Base-by-base conservation (phyloP, 1,140 invertebrate species). In the Anthonomus grandis region DNA sequence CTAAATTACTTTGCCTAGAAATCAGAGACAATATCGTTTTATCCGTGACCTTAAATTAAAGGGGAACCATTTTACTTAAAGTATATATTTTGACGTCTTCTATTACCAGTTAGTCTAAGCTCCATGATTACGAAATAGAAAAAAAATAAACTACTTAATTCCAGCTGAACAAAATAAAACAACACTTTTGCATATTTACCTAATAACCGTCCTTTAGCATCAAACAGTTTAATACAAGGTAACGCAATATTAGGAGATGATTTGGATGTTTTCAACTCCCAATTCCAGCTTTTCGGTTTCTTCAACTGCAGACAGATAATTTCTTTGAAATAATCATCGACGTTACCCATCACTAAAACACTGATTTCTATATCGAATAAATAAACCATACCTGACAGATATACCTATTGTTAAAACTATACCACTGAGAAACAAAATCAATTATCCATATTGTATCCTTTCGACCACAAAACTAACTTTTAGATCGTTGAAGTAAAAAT, bases 201-300 rank as follows among this genome's bases (percentile, higher is more conserved):
- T 4, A 79, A 57, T 3, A 79, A 65, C 38, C 71, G 62, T 3
- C 76, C 76, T 24, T 72, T 71, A 44, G 76, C 70, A 57, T 79
- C 73, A 53, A 72, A 78, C 0, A 79, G 63, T 38, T 78, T 63
- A 8, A 79, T 79, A 0, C 72, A 70, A 1, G 78, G 78, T 47
- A 79, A 60, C 10, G 69, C 63, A 18, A 79, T 77, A 52, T 78
- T 74, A 15, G 74, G 74, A 31, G 77, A 78, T 18, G 77, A 78
- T 46, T 76, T 75, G 4, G 77, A 79, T 3, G 78, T 79, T 15
- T 71, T 75, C 51, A 79, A 55, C 65, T 78, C 75, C 78, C 77
- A 79, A 55, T 77, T 76, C 78, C 78, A 79, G 55, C 69, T 67
- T 49, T 73, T 70, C 0, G 78, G 78, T 52, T 79, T 79, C 38